Base-by-base conservation (phyloP, 1,140 invertebrate species). In the Tetramorium parvispinum region DNA sequence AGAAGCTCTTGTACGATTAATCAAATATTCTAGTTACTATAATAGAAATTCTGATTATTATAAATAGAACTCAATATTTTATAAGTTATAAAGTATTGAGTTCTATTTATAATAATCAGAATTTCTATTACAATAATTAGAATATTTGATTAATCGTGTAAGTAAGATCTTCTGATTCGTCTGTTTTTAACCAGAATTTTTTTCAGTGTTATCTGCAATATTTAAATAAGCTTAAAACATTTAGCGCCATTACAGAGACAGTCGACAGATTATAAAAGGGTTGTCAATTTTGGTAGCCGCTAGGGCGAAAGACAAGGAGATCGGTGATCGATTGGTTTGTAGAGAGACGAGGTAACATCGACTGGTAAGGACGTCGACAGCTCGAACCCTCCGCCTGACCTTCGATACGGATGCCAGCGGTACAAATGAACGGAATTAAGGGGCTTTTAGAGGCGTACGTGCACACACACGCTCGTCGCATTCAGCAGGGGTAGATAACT, bases 351-450 rank as follows among this genome's bases (percentile, higher is more conserved):
- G 43, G 76, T 68, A 71, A 70, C 68, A 75, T 83, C 51, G 73
- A 75, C 79, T 85, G 89, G 89, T 87, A 63, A 59, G 79, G 78
- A 75, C 46, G 37, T 83, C 55, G 87, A 89, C 87, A 86, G 73
- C 66, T 55, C 51, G 87, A 90, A 88, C 88, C 77, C 88, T 88
- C 89, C 77, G 81, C 21, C 88, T 32, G 89, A 88, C 87, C 90
- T 88, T 86, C 88, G 89, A 91, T 90, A 89, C 81, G 86, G 90
- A 92, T 93, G 82, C 89, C 88, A 90, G 70, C 70, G 78, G 88
- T 91, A 92, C 91, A 93, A 93, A 94, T 93, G 92, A 94, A 94
- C 91, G 89, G 89, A 91, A 92, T 92, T 90, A 91, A 91, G 92
- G 91, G 92, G 90, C 90, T 93, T 91, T 92, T 92, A 93, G 89